Evolutionary conservation across 2,797 vertebrate genomes (phyloP).

Genomic region (Gephyroberyx darwinii): DNA sequence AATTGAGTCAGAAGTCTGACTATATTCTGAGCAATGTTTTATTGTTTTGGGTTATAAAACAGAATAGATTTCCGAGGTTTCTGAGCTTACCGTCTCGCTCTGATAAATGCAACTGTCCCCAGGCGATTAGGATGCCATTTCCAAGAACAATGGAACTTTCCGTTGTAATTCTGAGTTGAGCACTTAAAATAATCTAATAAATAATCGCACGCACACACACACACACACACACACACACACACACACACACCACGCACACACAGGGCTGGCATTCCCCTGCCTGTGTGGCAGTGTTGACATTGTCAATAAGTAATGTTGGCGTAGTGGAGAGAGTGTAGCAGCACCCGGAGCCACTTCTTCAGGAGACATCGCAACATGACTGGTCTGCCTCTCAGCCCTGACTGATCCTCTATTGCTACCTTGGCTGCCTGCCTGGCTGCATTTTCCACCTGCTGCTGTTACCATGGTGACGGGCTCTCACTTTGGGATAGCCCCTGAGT

Average conservation of each 20-base stretch:
- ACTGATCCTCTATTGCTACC: slow-evolving; percentile 51
- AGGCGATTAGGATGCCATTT: slow-evolving; percentile 62
- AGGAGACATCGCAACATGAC: slow-evolving; percentile 42
- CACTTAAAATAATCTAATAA: slow-evolving; percentile 72
- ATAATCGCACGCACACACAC: slow-evolving; percentile 1
- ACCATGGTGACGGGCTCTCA: slow-evolving; percentile 65
- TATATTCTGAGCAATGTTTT: too few species aligned
- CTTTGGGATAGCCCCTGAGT: slow-evolving; percentile 62
- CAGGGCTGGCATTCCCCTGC: slow-evolving; percentile 10
- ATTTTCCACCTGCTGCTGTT: slow-evolving; percentile 72
- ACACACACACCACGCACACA: slow-evolving; percentile 27
- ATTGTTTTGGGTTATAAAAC: background rate
- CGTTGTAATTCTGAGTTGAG: slow-evolving; percentile 72
- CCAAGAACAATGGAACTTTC: slow-evolving; percentile 81
- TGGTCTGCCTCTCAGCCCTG: slow-evolving; percentile 54
- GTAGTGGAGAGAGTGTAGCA: slow-evolving; percentile 45
- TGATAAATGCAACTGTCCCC: slow-evolving; percentile 71
- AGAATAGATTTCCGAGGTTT: slow-evolving; percentile 12
- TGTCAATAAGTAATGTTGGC: slow-evolving; percentile 71
- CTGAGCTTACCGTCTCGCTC: slow-evolving; percentile 68
- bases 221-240: background rate
- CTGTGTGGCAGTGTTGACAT: slow-evolving; percentile 69
- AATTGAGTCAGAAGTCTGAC: too few species aligned
- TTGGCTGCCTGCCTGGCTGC: slow-evolving; percentile 43
- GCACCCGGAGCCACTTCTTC: slow-evolving; percentile 47